Base-by-base conservation (phyloP, 2,888 invertebrate genomes). In the Steinernema hermaphroditum region DNA sequence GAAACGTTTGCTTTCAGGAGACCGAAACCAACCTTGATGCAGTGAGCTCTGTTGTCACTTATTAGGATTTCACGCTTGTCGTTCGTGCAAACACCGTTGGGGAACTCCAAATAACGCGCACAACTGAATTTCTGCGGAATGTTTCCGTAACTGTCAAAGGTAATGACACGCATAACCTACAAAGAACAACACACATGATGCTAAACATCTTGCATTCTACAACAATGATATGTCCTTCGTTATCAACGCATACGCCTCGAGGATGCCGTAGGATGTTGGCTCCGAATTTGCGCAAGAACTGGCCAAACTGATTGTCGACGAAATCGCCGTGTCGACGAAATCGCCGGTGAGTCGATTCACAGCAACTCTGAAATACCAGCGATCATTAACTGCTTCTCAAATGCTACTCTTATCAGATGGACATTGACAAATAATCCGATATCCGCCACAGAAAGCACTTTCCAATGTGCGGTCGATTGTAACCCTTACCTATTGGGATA, bases 31-130 rank as follows among this genome's bases (percentile, higher is more conserved):
- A 78, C 88, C 89, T 97, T 97, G 77, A 98, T 96, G 90, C 97
- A 97, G 88, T 98, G 98, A 69, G 96, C 96, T 71, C 98, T 92
- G 89, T 98, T 98, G 91, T 98, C 98, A 88, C 95, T 95, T 86
- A 98, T 98, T 89, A 98, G 97, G 85, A 98, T 98, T 89, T 97
- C 96, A 87, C 96, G 96, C 86, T 95, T 94, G 89, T 97, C 96
- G 87, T 98, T 98, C 68, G 97, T 96, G 19, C 96, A 96, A 2
- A 98, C 96, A 50, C 97, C 97, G 88, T 98, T 98, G 72, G 98
- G 98, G 89, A 98, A 98, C 88, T 98, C 46, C 4, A 46, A n/a
- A 16, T 46, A 16, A 46, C n/a, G 9, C 4, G n/a, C 6, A 4
- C 46, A 16, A 72, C 95, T 95, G 87, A 97, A 96, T 88, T 96